Evolutionary conservation across 92 coral and sea anemone genomes (phyloP), one percentile per base, ranked within the genome.

Genomic region (Paragorgia papillata): DNA sequence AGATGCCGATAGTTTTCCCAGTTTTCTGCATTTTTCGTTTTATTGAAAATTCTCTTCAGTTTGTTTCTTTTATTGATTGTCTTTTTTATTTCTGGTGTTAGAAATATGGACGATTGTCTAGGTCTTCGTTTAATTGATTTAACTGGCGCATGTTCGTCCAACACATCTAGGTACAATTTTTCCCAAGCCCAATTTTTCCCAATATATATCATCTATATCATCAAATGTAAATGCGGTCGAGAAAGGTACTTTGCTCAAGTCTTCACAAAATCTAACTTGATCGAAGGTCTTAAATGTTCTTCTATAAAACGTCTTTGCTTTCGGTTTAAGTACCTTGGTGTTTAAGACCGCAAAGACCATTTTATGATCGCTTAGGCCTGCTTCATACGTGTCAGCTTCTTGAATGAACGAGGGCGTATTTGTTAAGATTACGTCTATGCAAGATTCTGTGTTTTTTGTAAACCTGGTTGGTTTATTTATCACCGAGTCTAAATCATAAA

Each of bases 1-100:
- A 83, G 22, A 39, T 20, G 32, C 31, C 85, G 85, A 55, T 83
- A 83, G 9, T 79, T 73, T 55, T 83, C 82, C 87, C 90, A 83
- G 37, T 86, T 87, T 9, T 31, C 14, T 5, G 35, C 51, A 43
- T 81, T 79, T 66, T 83, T 81, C 21, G 82, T 62, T 81, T 57
- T 81, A 51, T 81, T 57, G 53, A 65, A 75, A 50, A 37, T 49
- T 53, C 69, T 85, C 73, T 74, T 85, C 57, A n/a, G 74, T 43
- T 55, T 59, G 49, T 37, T 37, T 37, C 5, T 37, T 37, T 37
- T 37, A 12, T 12, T 37, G 5, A 37, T 37, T 37, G 43, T 12
- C 5, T 37, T 37, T 12, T 12, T 37, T 37, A 37, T 37, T 37
- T 37, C 43, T 12, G 43, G 12, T 37, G 12, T 37, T 37, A 37